Conservation (phyloP, 1,140 invertebrate genomes). For the Zaprionus nigranus region DNA sequence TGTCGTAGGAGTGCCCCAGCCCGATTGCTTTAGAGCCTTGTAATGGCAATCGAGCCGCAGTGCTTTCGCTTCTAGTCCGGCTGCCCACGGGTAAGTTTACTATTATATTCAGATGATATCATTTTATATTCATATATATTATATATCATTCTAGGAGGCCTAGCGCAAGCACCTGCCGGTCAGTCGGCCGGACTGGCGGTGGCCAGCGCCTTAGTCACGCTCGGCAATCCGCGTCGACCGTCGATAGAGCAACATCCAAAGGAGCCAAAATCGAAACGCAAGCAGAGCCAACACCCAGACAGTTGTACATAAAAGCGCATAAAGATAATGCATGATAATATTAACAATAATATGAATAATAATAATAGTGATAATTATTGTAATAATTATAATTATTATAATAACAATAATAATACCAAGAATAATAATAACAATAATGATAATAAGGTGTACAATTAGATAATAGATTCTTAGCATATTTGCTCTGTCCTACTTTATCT, state of each 20-base stretch:
- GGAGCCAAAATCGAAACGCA: conserved; percentile 88
- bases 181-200: conserved; percentile 93
- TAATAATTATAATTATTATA: not conserved
- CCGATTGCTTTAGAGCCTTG: conserved; percentile 97
- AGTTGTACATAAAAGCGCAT: conserved; percentile 83
- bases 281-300: conserved; percentile 91
- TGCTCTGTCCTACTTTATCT: conserved; percentile 67
- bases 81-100: conserved; percentile 89
- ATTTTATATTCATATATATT: not conserved
- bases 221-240: conserved; percentile 91
- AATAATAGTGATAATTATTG: conserved; percentile 38
- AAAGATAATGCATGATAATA: conserved; percentile 39
- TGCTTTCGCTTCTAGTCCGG: conserved; percentile 95
- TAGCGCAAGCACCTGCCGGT: conserved; percentile 90
- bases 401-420: conserved; percentile 58
- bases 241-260: conserved; percentile 88
- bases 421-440: conserved; percentile 57
- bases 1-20: conserved; percentile 89
- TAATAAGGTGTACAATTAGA: conserved; percentile 74
- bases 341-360: conserved; percentile 36
- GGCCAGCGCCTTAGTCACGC: conserved; percentile 93
- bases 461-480: conserved; percentile 66
- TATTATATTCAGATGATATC: not conserved
- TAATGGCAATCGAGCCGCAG: conserved; percentile 94
- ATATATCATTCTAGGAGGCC: conserved; percentile 67